phyloP scores from a whole-genome alignment of 2,888 invertebrate genomes.

The Andricus curvator region DNA sequence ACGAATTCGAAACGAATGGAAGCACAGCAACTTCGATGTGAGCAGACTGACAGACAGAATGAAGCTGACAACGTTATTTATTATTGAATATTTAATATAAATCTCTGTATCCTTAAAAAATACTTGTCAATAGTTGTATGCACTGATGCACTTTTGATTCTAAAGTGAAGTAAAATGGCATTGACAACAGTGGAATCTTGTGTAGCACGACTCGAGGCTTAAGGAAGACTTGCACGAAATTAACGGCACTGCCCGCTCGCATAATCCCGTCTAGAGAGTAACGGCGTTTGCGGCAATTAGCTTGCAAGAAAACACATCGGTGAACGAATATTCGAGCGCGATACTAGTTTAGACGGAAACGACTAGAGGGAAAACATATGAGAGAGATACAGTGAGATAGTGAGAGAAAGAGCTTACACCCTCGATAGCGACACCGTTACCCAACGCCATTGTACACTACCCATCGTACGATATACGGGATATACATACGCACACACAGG shows the following conservation, averaged over 20 bases:
- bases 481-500: constrained; percentile 52
- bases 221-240: constrained; percentile 58
- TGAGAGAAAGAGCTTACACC: constrained; percentile 45
- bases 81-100: background rate
- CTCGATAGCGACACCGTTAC: constrained; percentile 62
- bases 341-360: constrained; percentile 46
- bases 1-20: too few relatives aligned
- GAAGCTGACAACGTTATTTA: too few relatives aligned
- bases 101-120: background rate
- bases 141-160: background rate
- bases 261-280: constrained; percentile 67
- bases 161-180: constrained; percentile 17
- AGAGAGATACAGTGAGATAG: constrained; percentile 44
- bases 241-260: constrained; percentile 68
- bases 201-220: constrained; percentile 39
- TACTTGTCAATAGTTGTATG: background rate
- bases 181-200: constrained; percentile 35
- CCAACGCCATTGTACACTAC: constrained; percentile 59
- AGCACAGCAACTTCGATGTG: too few relatives aligned
- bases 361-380: constrained; percentile 47
- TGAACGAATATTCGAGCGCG: constrained; percentile 65
- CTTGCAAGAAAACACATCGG: constrained; percentile 66
- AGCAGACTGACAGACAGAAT: too few relatives aligned
- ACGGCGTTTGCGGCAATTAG: constrained; percentile 73
- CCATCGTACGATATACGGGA: constrained; percentile 60